Base-by-base conservation (phyloP, 2,113 vertebrate genomes). In the Alligator sinensis region DNA sequence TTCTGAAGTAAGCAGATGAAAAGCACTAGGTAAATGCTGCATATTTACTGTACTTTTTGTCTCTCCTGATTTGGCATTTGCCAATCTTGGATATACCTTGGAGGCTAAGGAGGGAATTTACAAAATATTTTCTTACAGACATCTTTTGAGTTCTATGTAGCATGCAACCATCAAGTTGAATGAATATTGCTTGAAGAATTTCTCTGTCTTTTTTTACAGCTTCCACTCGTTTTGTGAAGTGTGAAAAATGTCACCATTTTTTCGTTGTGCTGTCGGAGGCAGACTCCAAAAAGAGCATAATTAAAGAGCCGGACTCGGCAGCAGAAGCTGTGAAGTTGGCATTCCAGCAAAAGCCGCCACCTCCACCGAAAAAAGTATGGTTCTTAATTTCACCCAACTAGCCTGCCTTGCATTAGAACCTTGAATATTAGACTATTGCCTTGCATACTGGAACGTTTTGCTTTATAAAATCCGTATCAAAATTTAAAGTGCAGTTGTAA, bases 191-290 rank as follows among this genome's bases (percentile, higher is more conserved):
- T 88, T 68, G 18, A 91, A 38, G 70, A 75, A 19, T 86, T 90
- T 75, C 38, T 87, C 87, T 34, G 34, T 93, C 28, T 92, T 85
- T 91, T 82, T 89, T 92, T 94, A 72, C 93, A 99, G 99, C 99
- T 93, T 99, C 99, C 34, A 99, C 99, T 30, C 99, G 99, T 80
- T 99, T 99, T 96, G 99, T 99, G 92, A 99, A 99, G 97, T 99
- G 99, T 98, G 99, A 99, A 87, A 99, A 99, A 97, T 99, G 99
- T 97, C 99, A 99, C 96, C 99, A 99, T 97, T 99, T 99, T 94
- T 99, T 99, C n/a, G 99, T 99, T 96, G 99, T 99, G 54, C 98
- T 99, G 27, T 99, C 99, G 30, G 99, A 99, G 95, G 98, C 99
- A 4, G 99, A 99, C 98, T 99, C 99, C 63, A 99, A 99, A 97